Evolutionary conservation across 2,888 invertebrate genomes (phyloP).

Genomic region (Amorpha juglandis): DNA sequence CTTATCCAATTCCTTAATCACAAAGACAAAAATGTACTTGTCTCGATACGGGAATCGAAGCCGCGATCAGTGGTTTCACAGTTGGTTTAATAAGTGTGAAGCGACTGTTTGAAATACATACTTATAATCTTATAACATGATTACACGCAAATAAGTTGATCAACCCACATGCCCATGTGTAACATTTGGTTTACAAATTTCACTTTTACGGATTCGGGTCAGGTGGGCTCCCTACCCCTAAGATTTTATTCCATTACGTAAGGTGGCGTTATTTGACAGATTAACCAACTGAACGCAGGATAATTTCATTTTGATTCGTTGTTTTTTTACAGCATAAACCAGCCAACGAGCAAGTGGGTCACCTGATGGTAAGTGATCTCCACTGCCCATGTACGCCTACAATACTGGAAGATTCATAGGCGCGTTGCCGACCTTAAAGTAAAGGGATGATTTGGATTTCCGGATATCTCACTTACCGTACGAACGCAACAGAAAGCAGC

Average conservation of each 20-base stretch:
- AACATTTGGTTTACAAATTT: slow-evolving; percentile 20
- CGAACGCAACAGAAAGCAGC: no score
- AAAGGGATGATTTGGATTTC: no score
- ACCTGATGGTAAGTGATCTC: no score
- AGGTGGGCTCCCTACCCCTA: background rate
- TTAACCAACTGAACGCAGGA: background rate
- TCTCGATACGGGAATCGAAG: no score
- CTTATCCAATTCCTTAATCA: no score
- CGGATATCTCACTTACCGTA: no score
- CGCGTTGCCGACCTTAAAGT: no score
- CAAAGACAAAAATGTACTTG: no score
- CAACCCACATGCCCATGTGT: background rate
- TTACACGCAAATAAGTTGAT: background rate
- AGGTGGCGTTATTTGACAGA: background rate
- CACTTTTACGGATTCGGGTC: slow-evolving; percentile 44
- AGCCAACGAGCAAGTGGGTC: no score
- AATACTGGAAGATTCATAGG: no score
- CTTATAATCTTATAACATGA: background rate
- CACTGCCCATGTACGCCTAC: no score
- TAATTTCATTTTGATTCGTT: background rate
- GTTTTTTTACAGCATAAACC: no score
- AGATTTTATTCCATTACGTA: background rate
- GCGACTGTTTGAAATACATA: background rate
- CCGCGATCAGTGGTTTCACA: background rate
- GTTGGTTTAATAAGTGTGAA: background rate